Evolutionary conservation across 2,888 invertebrate species (phyloP).

Genomic region (Leptinotarsa rubiginosa): DNA sequence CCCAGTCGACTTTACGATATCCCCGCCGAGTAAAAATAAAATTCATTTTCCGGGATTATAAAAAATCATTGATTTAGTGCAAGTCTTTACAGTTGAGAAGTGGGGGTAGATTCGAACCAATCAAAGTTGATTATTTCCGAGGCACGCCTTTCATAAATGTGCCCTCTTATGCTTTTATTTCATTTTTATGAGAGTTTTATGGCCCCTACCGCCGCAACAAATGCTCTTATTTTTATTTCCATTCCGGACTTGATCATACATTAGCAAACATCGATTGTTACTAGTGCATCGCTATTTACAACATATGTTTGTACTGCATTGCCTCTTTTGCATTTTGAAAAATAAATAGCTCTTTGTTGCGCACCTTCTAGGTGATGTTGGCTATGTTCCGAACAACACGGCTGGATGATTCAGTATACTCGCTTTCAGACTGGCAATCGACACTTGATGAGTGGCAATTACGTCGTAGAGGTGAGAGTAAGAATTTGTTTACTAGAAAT

Average conservation of each 20-base stretch:
- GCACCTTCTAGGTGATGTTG: slow-evolving; percentile 4
- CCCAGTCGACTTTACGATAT: slow-evolving; percentile 37
- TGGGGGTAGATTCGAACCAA: slow-evolving; percentile 51
- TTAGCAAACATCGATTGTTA: slow-evolving; percentile 30
- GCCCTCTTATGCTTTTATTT: slow-evolving; percentile 60
- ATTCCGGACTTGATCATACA: slow-evolving; percentile 34
- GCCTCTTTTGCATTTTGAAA: slow-evolving; percentile 33
- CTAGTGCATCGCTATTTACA: slow-evolving; percentile 29
- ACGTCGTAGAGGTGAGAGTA: too few species aligned
- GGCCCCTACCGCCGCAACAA: slow-evolving; percentile 48
- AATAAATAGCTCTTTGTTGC: slow-evolving; percentile 25
- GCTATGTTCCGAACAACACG: background rate
- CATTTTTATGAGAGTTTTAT: slow-evolving; percentile 58
- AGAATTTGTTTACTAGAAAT: too few species aligned
- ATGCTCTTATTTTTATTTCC: slow-evolving; percentile 42
- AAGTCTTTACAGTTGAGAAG: slow-evolving; percentile 47
- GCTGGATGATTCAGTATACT: too few species aligned
- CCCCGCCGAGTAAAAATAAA: slow-evolving; percentile 52
- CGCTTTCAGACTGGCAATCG: too few species aligned
- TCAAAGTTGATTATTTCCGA: slow-evolving; percentile 55
- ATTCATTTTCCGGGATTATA: slow-evolving; percentile 58
- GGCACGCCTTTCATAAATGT: slow-evolving; percentile 58
- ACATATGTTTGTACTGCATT: slow-evolving; percentile 34
- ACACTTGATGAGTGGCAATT: background rate
- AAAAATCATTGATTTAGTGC: slow-evolving; percentile 60